phyloP scores from a whole-genome alignment of 2,888 invertebrate species.

The Chrysopilus asiliformis region DNA sequence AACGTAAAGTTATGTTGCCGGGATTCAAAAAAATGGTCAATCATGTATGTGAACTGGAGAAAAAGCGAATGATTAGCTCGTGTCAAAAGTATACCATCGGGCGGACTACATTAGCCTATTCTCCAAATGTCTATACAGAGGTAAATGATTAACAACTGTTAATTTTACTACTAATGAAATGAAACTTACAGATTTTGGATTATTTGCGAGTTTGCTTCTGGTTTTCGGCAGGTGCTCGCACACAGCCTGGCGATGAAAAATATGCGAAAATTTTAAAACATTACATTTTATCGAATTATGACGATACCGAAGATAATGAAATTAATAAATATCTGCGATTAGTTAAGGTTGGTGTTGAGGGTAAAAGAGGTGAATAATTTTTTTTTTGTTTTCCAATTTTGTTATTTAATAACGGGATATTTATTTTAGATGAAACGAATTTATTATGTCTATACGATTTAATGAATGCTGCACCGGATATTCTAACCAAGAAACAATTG shows the following conservation, averaged over 20 bases:
- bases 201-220: constrained; percentile 72
- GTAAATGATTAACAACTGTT: constrained; percentile 33
- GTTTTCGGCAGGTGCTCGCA: constrained; percentile 44
- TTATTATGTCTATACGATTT: constrained; percentile 70
- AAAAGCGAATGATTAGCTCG: constrained; percentile 45
- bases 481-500: constrained; percentile 49
- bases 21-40: constrained; percentile 57
- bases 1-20: constrained; percentile 44
- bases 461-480: constrained; percentile 64
- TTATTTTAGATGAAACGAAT: constrained; percentile 26
- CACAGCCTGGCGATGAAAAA: constrained; percentile 42
- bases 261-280: constrained; percentile 49
- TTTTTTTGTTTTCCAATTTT: too few relatives aligned
- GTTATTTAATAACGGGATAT: too few relatives aligned
- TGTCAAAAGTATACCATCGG: constrained; percentile 48
- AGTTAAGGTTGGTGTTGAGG: constrained; percentile 49
- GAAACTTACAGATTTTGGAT: constrained; percentile 37
- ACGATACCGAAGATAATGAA: constrained; percentile 42
- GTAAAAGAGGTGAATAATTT: constrained; percentile 51
- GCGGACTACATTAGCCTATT: constrained; percentile 57
- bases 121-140: constrained; percentile 57
- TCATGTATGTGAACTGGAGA: constrained; percentile 55
- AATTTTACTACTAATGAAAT: not conserved
- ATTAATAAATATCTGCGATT: constrained; percentile 54
- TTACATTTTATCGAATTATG: constrained; percentile 43